Evolutionary conservation across 2,797 vertebrate species (phyloP).

Genomic region (Potorous gilbertii): DNA sequence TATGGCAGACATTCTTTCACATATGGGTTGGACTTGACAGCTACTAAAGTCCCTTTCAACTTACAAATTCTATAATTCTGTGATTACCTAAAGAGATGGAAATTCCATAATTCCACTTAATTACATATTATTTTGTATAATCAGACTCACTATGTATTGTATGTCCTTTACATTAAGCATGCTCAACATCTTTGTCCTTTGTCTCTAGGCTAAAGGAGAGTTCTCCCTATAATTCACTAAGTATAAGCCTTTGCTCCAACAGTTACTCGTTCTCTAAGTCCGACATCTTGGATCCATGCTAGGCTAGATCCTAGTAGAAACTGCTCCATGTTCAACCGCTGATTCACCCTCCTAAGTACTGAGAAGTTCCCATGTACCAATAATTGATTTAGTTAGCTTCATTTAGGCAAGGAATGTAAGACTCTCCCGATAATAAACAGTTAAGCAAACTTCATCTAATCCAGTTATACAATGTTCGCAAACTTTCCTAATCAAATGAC

Average conservation of each 20-base stretch:
- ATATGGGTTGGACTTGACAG: not conserved
- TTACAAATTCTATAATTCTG: not conserved
- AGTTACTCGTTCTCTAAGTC: not conserved
- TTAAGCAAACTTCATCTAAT: not conserved
- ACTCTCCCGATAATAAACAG: not conserved
- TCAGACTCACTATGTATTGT: not conserved
- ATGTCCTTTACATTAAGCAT: not conserved
- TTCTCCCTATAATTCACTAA: not conserved
- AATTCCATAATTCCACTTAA: not conserved
- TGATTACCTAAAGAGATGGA: not conserved
- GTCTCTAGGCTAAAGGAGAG: not conserved
- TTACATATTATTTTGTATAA: not conserved
- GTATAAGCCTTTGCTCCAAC: not conserved
- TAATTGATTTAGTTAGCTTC: not conserved
- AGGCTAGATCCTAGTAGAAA: not conserved
- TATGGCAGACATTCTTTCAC: not conserved
- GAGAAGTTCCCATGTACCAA: not conserved
- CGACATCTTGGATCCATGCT: not conserved
- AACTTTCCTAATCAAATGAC: not conserved
- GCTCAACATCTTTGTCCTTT: not conserved
- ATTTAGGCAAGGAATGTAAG: not conserved
- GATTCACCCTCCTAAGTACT: not conserved
- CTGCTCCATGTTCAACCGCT: not conserved
- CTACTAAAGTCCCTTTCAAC: not conserved
- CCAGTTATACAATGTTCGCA: not conserved